Evolutionary conservation across 2,797 vertebrate genomes (phyloP).

Genomic region (Hyperoplus immaculatus): DNA sequence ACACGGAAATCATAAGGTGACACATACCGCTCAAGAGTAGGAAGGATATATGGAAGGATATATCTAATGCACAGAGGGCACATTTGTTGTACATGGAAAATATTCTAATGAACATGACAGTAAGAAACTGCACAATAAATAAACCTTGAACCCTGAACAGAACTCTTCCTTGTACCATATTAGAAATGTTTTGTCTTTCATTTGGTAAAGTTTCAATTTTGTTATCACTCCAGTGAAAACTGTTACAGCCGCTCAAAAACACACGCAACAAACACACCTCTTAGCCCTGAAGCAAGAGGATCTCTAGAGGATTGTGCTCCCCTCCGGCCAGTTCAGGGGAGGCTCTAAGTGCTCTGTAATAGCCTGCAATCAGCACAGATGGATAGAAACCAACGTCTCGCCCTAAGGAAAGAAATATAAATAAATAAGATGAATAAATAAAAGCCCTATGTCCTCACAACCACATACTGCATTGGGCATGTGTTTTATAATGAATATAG

Average conservation of each 20-base stretch:
- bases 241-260: conserved; percentile 36
- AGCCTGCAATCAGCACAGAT: conserved; percentile 84
- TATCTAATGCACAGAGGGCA: not conserved
- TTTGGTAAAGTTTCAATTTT: not conserved
- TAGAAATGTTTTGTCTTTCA: conserved; percentile 17
- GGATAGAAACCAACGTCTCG: conserved; percentile 81
- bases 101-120: not conserved
- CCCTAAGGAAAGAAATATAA: conserved; percentile 86
- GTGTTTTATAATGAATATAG: conserved; percentile 90
- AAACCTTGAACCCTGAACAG: not conserved
- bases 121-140: not conserved
- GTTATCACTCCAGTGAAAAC: conserved; percentile 39
- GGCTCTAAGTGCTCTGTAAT: conserved; percentile 87
- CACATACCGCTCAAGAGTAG: not conserved
- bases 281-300: conserved; percentile 71
- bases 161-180: conserved; percentile 20
- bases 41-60: not conserved
- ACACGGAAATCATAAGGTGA: conserved; percentile 8
- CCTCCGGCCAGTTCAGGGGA: conserved; percentile 74
- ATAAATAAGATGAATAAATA: conserved; percentile 90
- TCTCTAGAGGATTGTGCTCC: conserved; percentile 77
- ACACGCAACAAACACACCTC: conserved; percentile 70
- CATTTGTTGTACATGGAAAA: conserved; percentile 14
- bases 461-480: conserved; percentile 79
- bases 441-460: conserved; percentile 82